phyloP scores from a whole-genome alignment of 2,797 vertebrate species.

The Hyperoplus lanceolatus region DNA sequence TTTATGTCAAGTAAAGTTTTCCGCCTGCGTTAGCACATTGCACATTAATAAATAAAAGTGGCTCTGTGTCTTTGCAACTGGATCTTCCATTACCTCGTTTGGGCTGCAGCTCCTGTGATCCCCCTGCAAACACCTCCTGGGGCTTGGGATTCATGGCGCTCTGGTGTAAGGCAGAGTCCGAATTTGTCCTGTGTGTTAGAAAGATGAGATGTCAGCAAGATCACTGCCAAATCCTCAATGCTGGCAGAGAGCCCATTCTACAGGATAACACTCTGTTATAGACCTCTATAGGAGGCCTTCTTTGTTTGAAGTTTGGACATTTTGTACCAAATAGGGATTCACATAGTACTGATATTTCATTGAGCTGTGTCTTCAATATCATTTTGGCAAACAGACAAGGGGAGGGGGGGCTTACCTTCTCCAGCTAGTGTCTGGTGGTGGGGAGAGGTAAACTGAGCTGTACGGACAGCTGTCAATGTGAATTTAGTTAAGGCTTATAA shows the following conservation, averaged over 20 bases:
- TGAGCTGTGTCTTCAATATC: conserved; percentile 10
- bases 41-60: conserved; percentile 67
- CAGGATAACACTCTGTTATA: neutral
- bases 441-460: conserved; percentile 96
- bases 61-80: conserved; percentile 49
- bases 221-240: conserved; percentile 12
- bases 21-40: conserved; percentile 32
- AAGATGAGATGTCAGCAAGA: conserved; percentile 64
- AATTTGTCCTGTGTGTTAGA: conserved; percentile 92
- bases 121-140: conserved; percentile 91
- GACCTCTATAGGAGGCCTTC: neutral
- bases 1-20: conserved; percentile 44
- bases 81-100: conserved; percentile 90
- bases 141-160: conserved; percentile 94
- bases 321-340: neutral
- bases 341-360: neutral
- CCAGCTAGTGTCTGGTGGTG: conserved; percentile 98
- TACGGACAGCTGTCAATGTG: conserved; percentile 99
- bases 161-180: conserved; percentile 98
- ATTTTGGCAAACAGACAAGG: conserved; percentile 29
- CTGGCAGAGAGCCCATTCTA: conserved; percentile 12
- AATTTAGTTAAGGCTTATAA: conserved; percentile 87
- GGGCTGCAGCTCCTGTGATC: conserved; percentile 94
- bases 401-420: conserved; percentile 90
- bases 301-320: conserved; percentile 7